Conservation (phyloP, 2,888 invertebrate genomes). For the Mycalesis mineus region DNA sequence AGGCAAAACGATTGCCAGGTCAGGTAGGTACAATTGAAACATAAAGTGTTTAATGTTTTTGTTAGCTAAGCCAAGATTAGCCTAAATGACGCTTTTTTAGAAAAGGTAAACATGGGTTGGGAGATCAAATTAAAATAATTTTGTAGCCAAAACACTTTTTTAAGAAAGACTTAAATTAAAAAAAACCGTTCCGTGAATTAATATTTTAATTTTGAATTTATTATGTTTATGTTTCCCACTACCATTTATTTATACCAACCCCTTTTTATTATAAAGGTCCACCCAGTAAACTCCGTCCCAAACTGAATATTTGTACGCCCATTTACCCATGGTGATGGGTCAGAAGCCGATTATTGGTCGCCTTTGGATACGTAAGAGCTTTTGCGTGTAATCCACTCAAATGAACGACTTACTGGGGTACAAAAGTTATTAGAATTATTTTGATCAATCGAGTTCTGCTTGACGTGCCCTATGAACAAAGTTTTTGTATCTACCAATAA, state of each 20-base stretch:
- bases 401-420: conserved; percentile 28
- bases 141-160: too few relatives aligned
- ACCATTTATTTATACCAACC: background rate
- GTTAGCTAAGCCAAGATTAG: too few relatives aligned
- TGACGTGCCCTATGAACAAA: conserved; percentile 3
- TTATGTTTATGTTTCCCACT: too few relatives aligned
- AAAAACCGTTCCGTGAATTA: too few relatives aligned
- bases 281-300: conserved; percentile 9
- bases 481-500: background rate
- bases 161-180: too few relatives aligned
- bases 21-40: too few relatives aligned
- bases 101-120: too few relatives aligned
- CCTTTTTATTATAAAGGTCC: background rate
- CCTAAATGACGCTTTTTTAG: too few relatives aligned
- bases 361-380: conserved; percentile 30
- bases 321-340: conserved; percentile 28
- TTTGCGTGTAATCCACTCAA: conserved; percentile 32
- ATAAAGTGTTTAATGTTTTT: too few relatives aligned
- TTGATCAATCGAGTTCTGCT: conserved; percentile 23
- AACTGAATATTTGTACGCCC: conserved; percentile 24
- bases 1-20: too few relatives aligned
- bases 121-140: too few relatives aligned
- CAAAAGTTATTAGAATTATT: conserved; percentile 20
- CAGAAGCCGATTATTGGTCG: conserved; percentile 31
- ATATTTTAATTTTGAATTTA: too few relatives aligned